Evolutionary conservation across 2,888 invertebrate genomes (phyloP).

Genomic region (Seira musarum): DNA sequence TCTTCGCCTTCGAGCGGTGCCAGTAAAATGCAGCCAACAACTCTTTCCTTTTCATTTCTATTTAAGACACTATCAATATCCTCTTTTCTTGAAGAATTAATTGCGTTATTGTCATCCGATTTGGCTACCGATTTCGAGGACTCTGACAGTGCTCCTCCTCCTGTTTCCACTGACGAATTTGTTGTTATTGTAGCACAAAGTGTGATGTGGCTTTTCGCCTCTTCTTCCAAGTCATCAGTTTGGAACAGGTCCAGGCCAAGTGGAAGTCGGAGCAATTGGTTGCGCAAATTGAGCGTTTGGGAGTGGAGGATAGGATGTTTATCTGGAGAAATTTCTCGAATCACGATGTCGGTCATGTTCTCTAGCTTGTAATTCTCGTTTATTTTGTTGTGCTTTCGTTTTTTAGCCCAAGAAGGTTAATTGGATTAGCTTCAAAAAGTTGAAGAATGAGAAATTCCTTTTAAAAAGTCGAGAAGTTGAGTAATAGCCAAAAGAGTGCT

Average conservation of each 20-base stretch:
- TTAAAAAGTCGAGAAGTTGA: no score
- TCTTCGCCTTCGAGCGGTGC: conserved; percentile 36
- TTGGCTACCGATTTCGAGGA: not conserved
- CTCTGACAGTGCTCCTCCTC: no score
- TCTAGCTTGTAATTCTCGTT: no score
- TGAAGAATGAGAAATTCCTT: no score
- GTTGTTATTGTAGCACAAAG: conserved; percentile 38
- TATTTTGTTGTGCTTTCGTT: no score
- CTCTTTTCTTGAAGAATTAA: conserved; percentile 7
- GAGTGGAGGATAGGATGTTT: conserved; percentile 33
- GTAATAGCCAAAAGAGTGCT: no score
- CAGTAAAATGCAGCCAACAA: conserved; percentile 49
- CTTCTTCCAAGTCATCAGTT: conserved; percentile 57
- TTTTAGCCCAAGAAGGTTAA: no score
- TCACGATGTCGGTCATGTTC: conserved; percentile 10
- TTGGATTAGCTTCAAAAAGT: no score
- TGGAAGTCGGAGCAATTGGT: conserved; percentile 49
- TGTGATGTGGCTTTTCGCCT: conserved; percentile 39
- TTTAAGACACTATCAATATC: not conserved
- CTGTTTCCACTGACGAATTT: not conserved
- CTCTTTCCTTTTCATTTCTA: conserved; percentile 19
- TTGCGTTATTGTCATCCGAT: conserved; percentile 34
- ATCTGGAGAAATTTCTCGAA: conserved; percentile 25
- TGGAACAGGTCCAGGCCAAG: conserved; percentile 53
- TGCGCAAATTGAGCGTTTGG: conserved; percentile 50